These are phyloP conservation scores for Cygnus buccinator DNA, from an alignment of 2,113 vertebrate species.

Conservation along the genomic window DNA sequence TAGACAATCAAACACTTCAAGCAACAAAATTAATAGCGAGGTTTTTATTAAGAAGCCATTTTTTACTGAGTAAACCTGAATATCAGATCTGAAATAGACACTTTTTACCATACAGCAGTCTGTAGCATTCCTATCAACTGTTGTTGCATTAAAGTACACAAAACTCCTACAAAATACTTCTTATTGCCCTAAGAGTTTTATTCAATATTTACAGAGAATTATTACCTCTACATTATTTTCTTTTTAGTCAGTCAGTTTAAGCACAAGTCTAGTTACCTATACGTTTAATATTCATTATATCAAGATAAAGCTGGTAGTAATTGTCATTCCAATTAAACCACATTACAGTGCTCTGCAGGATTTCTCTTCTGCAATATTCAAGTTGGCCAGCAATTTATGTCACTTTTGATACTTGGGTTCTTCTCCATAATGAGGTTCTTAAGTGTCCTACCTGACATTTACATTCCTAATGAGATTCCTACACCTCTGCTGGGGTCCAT, in stretches of 20 bases:
- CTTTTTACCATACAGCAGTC: background rate
- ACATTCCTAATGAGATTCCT: slow-evolving; percentile 52
- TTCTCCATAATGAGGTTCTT: slow-evolving; percentile 49
- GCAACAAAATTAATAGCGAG: background rate
- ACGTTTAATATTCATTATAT: slow-evolving; percentile 38
- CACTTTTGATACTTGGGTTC: slow-evolving; percentile 24
- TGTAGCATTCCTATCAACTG: background rate
- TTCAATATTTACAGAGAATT: slow-evolving; percentile 6
- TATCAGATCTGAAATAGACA: background rate
- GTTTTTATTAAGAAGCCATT: background rate
- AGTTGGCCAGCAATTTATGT: slow-evolving; percentile 42
- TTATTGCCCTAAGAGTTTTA: background rate
- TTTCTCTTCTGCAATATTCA: background rate
- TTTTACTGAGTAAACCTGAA: background rate
- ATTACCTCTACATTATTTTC: background rate
- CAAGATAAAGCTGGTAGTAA: slow-evolving; percentile 36
- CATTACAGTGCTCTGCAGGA: background rate
- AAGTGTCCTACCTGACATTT: slow-evolving; percentile 50
- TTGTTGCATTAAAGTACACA: background rate
- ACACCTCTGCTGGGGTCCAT: slow-evolving; percentile 42
- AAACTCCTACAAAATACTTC: background rate
- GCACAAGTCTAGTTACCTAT: background rate
- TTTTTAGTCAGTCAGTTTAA: background rate
- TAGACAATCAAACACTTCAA: background rate
- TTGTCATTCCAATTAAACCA: slow-evolving; percentile 20